Evolutionary conservation across 2,113 vertebrate species (phyloP).

Genomic region (Cyanoliseus patagonus): DNA sequence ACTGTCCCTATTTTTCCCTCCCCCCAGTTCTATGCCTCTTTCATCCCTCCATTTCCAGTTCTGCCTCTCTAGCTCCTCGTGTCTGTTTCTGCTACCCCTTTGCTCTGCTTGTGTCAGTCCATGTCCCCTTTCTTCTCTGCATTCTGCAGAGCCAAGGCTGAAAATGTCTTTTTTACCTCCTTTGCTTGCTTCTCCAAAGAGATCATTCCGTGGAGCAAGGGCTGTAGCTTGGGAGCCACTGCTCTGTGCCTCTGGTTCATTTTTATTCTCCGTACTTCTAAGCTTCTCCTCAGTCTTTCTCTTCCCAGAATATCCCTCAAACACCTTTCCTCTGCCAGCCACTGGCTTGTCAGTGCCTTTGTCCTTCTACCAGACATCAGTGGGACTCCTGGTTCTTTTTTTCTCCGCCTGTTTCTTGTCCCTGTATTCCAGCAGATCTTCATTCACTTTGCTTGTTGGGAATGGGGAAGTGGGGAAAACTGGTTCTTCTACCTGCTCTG

Average conservation of each 20-base stretch:
- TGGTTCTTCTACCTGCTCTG: background rate
- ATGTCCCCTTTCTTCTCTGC: constrained; percentile 8
- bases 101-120: background rate
- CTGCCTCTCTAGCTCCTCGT: background rate
- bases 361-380: background rate
- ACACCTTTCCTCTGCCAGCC: constrained; percentile 12
- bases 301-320: constrained; percentile 54
- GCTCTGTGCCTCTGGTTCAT: background rate
- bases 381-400: constrained; percentile 27
- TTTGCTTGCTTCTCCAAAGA: constrained; percentile 31
- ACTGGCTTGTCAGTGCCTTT: constrained; percentile 18
- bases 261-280: constrained; percentile 42
- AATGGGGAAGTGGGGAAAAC: constrained; percentile 25
- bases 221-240: constrained; percentile 14
- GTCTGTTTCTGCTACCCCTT: constrained; percentile 2
- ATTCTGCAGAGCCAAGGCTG: background rate
- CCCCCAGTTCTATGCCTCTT: background rate
- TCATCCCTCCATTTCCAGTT: background rate
- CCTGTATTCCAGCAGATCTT: background rate
- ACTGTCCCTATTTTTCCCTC: background rate
- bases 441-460: background rate
- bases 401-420: constrained; percentile 11
- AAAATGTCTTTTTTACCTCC: constrained; percentile 17
- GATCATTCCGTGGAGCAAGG: constrained; percentile 15
- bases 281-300: constrained; percentile 31